Conservation (phyloP, 2,113 vertebrate genomes). For the Vulpes lagopus region DNA sequence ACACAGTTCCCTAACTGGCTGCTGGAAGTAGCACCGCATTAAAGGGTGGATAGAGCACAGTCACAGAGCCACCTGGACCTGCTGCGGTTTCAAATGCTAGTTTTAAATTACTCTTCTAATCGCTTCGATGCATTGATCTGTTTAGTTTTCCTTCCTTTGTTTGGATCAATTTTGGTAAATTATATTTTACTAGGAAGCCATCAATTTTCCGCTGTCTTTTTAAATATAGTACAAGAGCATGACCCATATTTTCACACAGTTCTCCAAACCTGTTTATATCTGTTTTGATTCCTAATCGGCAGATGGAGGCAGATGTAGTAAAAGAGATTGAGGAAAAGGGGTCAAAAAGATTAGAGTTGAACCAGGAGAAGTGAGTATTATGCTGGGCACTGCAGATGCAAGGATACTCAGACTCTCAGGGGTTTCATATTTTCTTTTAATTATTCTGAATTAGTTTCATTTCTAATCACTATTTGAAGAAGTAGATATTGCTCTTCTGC, state of each 20-base stretch:
- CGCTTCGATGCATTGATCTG: background rate
- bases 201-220: slow-evolving; percentile 7
- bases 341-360: background rate
- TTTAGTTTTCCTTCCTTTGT: background rate
- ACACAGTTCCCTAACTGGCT: background rate
- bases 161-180: background rate
- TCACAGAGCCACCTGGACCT: background rate
- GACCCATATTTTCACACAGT: background rate
- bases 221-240: background rate
- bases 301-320: background rate
- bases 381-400: background rate
- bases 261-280: background rate
- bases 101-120: background rate
- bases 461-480: background rate
- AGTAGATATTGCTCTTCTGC: background rate
- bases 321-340: background rate
- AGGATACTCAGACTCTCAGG: background rate
- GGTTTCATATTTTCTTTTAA: background rate
- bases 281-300: background rate
- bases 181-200: slow-evolving; percentile 5
- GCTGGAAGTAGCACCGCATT: background rate
- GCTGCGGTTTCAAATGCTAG: background rate
- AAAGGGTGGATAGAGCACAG: background rate
- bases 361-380: background rate
- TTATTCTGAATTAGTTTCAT: background rate